Percentiles rank a stretch among this genome's conserved stretches.
Conservation (phyloP, 2,797 vertebrate species). For the Xiphorhynchus erythropygius region DNA sequence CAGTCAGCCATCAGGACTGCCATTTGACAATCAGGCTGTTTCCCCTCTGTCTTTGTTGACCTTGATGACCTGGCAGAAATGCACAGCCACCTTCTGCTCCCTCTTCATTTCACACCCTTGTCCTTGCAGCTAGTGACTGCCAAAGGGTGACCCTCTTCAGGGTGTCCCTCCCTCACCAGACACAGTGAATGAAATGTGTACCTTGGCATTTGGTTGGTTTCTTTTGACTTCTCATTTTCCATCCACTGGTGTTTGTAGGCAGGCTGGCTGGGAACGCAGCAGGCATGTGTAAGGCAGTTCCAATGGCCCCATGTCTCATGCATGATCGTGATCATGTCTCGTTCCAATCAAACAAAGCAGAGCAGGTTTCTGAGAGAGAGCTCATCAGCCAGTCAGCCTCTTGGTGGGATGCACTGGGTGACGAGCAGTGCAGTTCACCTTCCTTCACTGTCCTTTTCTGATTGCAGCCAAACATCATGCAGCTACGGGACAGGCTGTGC, state of each 20-base stretch:
- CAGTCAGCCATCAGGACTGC: neutral
- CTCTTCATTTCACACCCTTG: neutral
- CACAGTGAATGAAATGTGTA: fast-evolving
- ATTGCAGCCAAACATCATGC: slow-evolving; percentile 81
- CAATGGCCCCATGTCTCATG: neutral
- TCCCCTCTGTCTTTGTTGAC: neutral
- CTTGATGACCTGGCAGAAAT: neutral
- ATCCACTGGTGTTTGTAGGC: neutral
- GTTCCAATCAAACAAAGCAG: neutral
- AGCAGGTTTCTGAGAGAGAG: neutral
- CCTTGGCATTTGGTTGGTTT: neutral
- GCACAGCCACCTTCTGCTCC: neutral
- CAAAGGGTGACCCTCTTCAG: neutral
- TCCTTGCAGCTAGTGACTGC: neutral
- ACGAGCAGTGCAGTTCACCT: neutral
- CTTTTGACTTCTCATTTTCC: neutral
- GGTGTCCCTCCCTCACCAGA: neutral
- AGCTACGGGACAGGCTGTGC: slow-evolving; percentile 87
- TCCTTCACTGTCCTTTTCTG: neutral
- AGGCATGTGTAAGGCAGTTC: neutral
- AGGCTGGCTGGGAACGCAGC: neutral
- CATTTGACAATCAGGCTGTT: neutral
- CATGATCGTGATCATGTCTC: neutral
- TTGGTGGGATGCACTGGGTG: neutral
- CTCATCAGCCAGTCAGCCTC: neutral